A percentile compares a stretch with the other conserved stretches of the same genome.
These are phyloP conservation scores for Numida meleagris DNA, from an alignment of 2,113 vertebrate genomes.

Conservation along the genomic window DNA sequence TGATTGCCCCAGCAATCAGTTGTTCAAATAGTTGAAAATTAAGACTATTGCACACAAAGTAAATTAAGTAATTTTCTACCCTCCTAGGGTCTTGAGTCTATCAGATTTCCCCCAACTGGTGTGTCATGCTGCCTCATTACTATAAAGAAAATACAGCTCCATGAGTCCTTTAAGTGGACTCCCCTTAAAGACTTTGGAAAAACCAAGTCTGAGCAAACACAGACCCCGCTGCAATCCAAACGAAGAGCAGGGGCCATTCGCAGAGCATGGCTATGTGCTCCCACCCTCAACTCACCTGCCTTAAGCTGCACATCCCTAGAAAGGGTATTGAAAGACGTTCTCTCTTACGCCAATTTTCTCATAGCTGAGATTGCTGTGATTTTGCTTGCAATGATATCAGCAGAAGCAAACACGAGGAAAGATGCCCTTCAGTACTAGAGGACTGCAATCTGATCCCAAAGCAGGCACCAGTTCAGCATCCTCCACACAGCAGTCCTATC, in stretches of 20 bases:
- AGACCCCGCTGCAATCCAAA: neutral
- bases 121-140: conserved; percentile 35
- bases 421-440: neutral
- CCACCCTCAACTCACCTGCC: neutral
- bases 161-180: neutral
- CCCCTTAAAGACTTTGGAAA: neutral
- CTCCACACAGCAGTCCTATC: neutral
- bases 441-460: neutral
- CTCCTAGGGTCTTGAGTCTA: conserved; percentile 59
- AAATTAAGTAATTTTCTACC: conserved; percentile 66
- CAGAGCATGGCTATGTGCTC: neutral
- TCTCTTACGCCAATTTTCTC: neutral
- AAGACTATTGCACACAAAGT: conserved; percentile 61
- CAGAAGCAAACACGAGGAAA: neutral
- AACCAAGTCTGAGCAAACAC: neutral
- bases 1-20: conserved; percentile 67
- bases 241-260: rapidly evolving
- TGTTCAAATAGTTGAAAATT: conserved; percentile 67
- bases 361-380: rapidly evolving
- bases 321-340: neutral
- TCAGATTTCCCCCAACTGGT: conserved; percentile 20
- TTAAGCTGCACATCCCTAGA: neutral
- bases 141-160: conserved; percentile 46
- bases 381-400: neutral
- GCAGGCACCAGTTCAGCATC: neutral